Conservation (phyloP, 2,113 vertebrate genomes). For the Peromyscus polionotus region DNA sequence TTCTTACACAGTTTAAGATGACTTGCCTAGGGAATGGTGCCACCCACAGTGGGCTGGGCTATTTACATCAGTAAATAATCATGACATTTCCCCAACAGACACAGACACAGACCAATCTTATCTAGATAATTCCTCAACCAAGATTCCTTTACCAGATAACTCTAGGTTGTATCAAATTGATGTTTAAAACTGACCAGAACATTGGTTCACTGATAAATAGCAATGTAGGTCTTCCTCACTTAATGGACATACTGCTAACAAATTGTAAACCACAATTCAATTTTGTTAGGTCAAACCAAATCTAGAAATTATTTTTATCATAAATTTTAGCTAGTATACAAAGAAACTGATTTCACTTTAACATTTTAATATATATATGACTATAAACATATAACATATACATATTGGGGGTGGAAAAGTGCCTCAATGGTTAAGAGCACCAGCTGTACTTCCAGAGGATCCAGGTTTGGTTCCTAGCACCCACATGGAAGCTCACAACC, state of each 20-base stretch:
- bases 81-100: neutral
- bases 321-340: neutral
- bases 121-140: too few relatives aligned
- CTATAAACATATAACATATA: neutral
- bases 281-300: constrained; percentile 28
- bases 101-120: neutral
- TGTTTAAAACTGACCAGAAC: neutral
- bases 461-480: neutral
- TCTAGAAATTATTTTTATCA: neutral
- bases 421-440: neutral
- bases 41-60: too few relatives aligned
- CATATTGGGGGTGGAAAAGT: neutral
- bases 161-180: neutral
- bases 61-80: neutral
- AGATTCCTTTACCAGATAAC: neutral
- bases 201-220: constrained; percentile 17
- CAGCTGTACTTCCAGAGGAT: neutral
- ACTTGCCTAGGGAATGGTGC: neutral
- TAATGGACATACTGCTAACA: neutral
- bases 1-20: neutral
- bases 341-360: too few relatives aligned
- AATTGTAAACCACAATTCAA: neutral
- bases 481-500: neutral
- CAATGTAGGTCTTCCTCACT: neutral
- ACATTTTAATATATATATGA: neutral